Evolutionary conservation across 1,140 invertebrate species (phyloP).

Genomic region (Brachionus koreanus): DNA sequence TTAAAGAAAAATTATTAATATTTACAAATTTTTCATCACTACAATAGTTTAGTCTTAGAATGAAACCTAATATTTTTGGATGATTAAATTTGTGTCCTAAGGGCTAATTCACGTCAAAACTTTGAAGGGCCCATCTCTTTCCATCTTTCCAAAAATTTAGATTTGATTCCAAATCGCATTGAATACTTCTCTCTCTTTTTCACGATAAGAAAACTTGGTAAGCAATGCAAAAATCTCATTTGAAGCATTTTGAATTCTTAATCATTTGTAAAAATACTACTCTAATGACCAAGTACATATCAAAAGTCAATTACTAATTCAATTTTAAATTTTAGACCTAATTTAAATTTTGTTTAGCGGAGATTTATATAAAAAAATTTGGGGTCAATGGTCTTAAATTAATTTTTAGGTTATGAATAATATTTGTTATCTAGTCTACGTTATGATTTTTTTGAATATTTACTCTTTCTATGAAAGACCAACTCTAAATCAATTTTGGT

Average conservation of each 20-base stretch:
- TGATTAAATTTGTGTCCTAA: background rate
- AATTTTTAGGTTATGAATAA: background rate
- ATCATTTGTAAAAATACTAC: background rate
- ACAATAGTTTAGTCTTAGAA: background rate
- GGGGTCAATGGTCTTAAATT: background rate
- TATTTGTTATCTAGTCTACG: background rate
- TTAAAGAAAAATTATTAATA: background rate
- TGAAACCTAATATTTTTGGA: background rate
- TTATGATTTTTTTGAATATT: background rate
- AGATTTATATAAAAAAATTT: background rate
- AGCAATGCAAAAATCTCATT: background rate
- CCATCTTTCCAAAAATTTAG: background rate
- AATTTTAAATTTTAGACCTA: too few relatives aligned
- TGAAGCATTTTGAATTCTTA: background rate
- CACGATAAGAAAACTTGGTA: too few relatives aligned
- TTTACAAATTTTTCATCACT: background rate
- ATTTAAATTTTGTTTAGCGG: background rate
- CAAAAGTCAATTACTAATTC: too few relatives aligned
- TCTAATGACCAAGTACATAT: background rate
- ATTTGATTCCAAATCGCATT: background rate
- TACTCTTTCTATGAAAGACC: background rate
- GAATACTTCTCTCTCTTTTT: too few relatives aligned
- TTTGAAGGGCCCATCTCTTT: background rate
- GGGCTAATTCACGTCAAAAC: background rate
- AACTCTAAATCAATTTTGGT: background rate